phyloP scores from a whole-genome alignment of 2,888 invertebrate genomes.

The Coelopa pilipes region DNA sequence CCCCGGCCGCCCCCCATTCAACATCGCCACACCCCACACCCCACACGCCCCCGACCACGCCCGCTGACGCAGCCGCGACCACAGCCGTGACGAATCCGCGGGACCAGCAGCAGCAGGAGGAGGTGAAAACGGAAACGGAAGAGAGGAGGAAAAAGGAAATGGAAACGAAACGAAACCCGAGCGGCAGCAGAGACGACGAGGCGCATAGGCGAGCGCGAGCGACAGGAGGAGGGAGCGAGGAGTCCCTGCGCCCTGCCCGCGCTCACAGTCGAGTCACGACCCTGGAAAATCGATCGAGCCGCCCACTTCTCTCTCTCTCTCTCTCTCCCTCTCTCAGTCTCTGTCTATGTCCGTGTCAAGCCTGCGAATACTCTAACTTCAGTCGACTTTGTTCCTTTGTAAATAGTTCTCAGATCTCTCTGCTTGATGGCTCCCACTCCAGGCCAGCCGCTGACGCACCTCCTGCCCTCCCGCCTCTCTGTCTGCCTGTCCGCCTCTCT shows the following conservation, averaged over 20 bases:
- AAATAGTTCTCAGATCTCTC: conserved; percentile 39
- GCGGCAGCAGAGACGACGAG: conserved; percentile 26
- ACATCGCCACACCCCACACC: conserved; percentile 12
- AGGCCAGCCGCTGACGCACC: conserved; percentile 24
- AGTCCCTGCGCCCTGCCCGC: too few species aligned
- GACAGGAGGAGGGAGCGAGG: conserved; percentile 25
- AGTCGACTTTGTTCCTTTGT: conserved; percentile 38
- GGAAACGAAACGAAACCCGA: conserved; percentile 27
- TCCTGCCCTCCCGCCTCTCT: conserved; percentile 8
- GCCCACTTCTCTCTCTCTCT: conserved; percentile 2
- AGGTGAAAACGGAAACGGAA: conserved; percentile 17
- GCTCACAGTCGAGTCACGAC: neutral
- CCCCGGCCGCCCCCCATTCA: conserved; percentile 30
- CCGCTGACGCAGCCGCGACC: neutral
- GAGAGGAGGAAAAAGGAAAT: conserved; percentile 23
- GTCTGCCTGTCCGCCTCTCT: conserved; percentile 32
- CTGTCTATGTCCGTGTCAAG: conserved; percentile 34
- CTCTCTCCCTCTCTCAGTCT: conserved; percentile 5
- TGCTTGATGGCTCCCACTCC: neutral
- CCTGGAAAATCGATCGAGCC: neutral
- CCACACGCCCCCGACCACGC: conserved; percentile 32
- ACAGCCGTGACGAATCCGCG: too few species aligned
- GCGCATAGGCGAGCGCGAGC: neutral
- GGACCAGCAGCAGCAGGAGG: neutral
- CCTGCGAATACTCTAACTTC: conserved; percentile 53